Percentiles rank a stretch among this genome's conserved stretches.
Evolutionary conservation across 2,888 invertebrate genomes (phyloP).

Genomic region (Meandrusa payeni): DNA sequence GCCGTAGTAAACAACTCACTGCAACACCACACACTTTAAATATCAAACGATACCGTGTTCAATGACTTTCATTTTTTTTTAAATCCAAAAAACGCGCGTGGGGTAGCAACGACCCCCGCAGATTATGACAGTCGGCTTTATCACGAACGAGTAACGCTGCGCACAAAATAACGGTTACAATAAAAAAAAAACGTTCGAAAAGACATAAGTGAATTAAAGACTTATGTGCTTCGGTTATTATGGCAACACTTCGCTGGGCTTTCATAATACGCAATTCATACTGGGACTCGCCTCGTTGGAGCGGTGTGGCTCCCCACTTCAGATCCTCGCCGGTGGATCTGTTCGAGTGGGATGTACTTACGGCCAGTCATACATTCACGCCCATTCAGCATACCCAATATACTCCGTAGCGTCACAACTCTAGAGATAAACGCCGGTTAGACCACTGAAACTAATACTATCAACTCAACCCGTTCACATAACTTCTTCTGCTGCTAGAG

Average conservation of each 20-base stretch:
- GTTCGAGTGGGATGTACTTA: too few species aligned
- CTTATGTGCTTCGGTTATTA: slow-evolving; percentile 13
- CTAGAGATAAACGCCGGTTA: too few species aligned
- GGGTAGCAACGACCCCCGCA: slow-evolving; percentile 51
- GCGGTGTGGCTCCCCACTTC: too few species aligned
- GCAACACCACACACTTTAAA: slow-evolving; percentile 35
- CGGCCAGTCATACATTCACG: too few species aligned
- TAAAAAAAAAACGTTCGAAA: slow-evolving; percentile 1
- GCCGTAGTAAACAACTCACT: slow-evolving; percentile 33
- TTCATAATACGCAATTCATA: neutral
- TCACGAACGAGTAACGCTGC: slow-evolving; percentile 12
- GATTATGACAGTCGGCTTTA: slow-evolving; percentile 62
- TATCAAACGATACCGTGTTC: slow-evolving; percentile 10
- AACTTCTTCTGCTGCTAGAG: too few species aligned
- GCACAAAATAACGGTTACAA: neutral
- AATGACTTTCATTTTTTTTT: slow-evolving; percentile 16
- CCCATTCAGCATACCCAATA: too few species aligned
- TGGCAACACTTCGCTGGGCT: slow-evolving; percentile 11
- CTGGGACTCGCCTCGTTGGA: too few species aligned
- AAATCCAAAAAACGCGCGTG: slow-evolving; percentile 18
- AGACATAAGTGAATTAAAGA: too few species aligned
- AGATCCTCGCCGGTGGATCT: too few species aligned
- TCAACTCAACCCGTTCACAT: too few species aligned
- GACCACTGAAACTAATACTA: too few species aligned
- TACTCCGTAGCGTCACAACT: too few species aligned